A percentile compares a stretch with the other conserved stretches of the same genome.
Evolutionary conservation across 2,797 vertebrate genomes (phyloP).

Genomic region (Myiotriccus ornatus): DNA sequence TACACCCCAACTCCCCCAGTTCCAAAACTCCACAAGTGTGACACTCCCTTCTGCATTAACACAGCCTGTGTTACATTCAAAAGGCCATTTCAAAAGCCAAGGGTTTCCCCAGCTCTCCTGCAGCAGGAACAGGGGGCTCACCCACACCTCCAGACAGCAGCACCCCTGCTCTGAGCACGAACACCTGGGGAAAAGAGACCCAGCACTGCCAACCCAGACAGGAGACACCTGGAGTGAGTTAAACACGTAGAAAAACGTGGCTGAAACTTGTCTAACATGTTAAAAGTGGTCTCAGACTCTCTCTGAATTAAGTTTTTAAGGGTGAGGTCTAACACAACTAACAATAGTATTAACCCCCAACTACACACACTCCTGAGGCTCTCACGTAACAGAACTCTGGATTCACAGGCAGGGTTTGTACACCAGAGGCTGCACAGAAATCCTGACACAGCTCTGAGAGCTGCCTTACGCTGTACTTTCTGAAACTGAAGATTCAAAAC

Average conservation of each 20-base stretch:
- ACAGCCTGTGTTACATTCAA: not conserved
- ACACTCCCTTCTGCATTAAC: not conserved
- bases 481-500: not conserved
- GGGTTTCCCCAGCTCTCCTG: not conserved
- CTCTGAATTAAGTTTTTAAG: not conserved
- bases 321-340: not conserved
- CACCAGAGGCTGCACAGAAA: not conserved
- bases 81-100: not conserved
- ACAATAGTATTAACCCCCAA: not conserved
- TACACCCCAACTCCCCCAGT: not conserved
- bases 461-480: not conserved
- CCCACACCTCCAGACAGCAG: not conserved
- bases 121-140: not conserved
- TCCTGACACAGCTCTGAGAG: not conserved
- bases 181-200: not conserved
- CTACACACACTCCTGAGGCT: not conserved
- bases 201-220: not conserved
- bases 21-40: not conserved
- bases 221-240: not conserved
- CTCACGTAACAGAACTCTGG: not conserved
- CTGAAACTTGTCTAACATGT: not conserved
- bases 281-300: not conserved
- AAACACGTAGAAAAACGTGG: accelerated
- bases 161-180: not conserved
- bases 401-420: not conserved